phyloP scores from a whole-genome alignment of 2,888 invertebrate species.

The Cephus sareptanus region DNA sequence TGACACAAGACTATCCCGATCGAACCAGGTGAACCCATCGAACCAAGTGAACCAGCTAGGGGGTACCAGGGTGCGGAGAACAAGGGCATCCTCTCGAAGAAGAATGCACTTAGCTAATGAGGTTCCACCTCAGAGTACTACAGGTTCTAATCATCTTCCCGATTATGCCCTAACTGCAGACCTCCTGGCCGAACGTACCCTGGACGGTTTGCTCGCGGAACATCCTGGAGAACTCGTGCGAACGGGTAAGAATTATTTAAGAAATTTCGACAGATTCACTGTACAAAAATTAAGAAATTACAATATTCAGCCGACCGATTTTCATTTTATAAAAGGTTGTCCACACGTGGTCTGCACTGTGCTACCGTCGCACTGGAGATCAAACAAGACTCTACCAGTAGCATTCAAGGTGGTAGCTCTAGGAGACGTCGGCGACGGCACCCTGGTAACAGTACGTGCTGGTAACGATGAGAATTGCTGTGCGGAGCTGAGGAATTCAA shows the following conservation, averaged over 20 bases:
- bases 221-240: constrained; percentile 93
- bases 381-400: constrained; percentile 95
- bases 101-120: constrained; percentile 85
- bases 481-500: constrained; percentile 92
- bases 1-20: constrained; percentile 47
- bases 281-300: not conserved
- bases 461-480: constrained; percentile 98
- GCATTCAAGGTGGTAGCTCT: constrained; percentile 95
- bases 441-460: constrained; percentile 91
- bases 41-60: constrained; percentile 28
- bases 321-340: constrained; percentile 36
- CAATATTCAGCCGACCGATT: not conserved
- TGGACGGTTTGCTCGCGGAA: constrained; percentile 87
- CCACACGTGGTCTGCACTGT: constrained; percentile 79
- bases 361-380: constrained; percentile 95
- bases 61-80: constrained; percentile 46
- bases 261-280: constrained; percentile 3
- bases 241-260: constrained; percentile 74
- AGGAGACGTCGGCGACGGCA: constrained; percentile 94
- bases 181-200: constrained; percentile 83
- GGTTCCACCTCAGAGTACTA: constrained; percentile 71
- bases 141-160: constrained; percentile 61
- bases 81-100: constrained; percentile 53
- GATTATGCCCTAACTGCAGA: constrained; percentile 82
- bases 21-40: constrained; percentile 19